These are phyloP conservation scores for Gadopsis marmoratus DNA, from an alignment of 2,797 vertebrate genomes.

Conservation along the genomic window DNA sequence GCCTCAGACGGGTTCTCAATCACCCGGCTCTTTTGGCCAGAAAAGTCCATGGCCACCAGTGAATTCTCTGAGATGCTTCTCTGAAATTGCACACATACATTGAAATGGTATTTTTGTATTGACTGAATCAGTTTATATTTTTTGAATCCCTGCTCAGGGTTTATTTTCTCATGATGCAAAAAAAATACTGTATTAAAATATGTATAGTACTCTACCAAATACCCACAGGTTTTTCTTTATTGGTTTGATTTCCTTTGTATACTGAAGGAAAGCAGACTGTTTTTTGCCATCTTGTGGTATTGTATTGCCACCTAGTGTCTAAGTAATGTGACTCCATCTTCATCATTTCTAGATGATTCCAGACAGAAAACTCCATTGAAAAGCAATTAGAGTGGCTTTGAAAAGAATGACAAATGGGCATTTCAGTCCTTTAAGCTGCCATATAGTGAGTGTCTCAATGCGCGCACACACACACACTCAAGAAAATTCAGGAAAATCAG, in stretches of 20 bases:
- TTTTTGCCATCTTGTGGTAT: constrained; percentile 42
- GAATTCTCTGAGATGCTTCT: constrained; percentile 98
- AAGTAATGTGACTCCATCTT: constrained; percentile 58
- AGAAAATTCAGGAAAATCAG: constrained; percentile 55
- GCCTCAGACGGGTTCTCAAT: constrained; percentile 97
- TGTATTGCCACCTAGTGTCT: constrained; percentile 83
- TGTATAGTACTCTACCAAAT: background rate
- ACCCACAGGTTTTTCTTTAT: background rate
- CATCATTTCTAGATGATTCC: constrained; percentile 62
- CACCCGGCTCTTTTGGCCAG: constrained; percentile 94
- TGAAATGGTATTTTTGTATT: background rate
- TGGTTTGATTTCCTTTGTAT: constrained; percentile 12
- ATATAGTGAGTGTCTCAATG: constrained; percentile 64
- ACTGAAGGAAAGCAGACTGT: background rate
- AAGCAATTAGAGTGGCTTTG: constrained; percentile 65
- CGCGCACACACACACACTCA: constrained; percentile 36
- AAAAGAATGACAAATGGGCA: constrained; percentile 69
- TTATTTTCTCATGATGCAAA: constrained; percentile 4
- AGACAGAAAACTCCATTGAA: constrained; percentile 56
- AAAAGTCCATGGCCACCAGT: constrained; percentile 99
- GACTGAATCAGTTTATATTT: background rate
- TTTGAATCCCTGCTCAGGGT: background rate
- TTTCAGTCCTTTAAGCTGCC: constrained; percentile 69
- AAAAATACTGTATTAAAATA: background rate
- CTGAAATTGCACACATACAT: constrained; percentile 78